These are phyloP conservation scores for Sphaeramia orbicularis DNA, from an alignment of 2,797 vertebrate genomes.

Conservation along the genomic window DNA sequence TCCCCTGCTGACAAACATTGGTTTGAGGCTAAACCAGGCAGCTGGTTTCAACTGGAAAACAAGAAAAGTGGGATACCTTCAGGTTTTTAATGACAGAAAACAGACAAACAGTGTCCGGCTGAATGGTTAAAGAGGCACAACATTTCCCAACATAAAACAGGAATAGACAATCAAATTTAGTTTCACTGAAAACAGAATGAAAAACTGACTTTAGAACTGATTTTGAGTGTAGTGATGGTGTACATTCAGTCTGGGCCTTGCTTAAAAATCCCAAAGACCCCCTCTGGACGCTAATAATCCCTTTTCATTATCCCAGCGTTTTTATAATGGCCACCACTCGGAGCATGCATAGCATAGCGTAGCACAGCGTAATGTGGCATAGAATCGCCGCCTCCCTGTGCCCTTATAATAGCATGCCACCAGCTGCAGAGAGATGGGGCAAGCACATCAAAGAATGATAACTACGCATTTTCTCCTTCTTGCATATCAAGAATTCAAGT, in stretches of 20 bases:
- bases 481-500: slow-evolving; percentile 88
- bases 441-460: slow-evolving; percentile 45
- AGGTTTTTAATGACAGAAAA: slow-evolving; percentile 32
- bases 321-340: slow-evolving; percentile 37
- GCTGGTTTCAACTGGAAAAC: slow-evolving; percentile 43
- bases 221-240: slow-evolving; percentile 44
- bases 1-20: slow-evolving; percentile 41
- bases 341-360: slow-evolving; percentile 69
- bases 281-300: slow-evolving; percentile 43
- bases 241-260: slow-evolving; percentile 72
- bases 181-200: slow-evolving; percentile 28
- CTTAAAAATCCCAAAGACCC: slow-evolving; percentile 30
- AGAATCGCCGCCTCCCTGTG: slow-evolving; percentile 26
- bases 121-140: slow-evolving; percentile 72
- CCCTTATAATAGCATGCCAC: slow-evolving; percentile 28
- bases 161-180: slow-evolving; percentile 53
- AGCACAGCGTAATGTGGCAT: slow-evolving; percentile 25
- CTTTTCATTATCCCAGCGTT: slow-evolving; percentile 48
- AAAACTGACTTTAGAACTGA: slow-evolving; percentile 32
- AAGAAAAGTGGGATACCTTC: slow-evolving; percentile 25
- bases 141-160: slow-evolving; percentile 40
- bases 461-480: slow-evolving; percentile 64
- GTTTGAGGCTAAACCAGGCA: slow-evolving; percentile 60
- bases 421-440: slow-evolving; percentile 34
- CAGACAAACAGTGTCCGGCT: slow-evolving; percentile 38